phyloP scores from a whole-genome alignment of 2,888 invertebrate species.

The Ormyrus labotus region DNA sequence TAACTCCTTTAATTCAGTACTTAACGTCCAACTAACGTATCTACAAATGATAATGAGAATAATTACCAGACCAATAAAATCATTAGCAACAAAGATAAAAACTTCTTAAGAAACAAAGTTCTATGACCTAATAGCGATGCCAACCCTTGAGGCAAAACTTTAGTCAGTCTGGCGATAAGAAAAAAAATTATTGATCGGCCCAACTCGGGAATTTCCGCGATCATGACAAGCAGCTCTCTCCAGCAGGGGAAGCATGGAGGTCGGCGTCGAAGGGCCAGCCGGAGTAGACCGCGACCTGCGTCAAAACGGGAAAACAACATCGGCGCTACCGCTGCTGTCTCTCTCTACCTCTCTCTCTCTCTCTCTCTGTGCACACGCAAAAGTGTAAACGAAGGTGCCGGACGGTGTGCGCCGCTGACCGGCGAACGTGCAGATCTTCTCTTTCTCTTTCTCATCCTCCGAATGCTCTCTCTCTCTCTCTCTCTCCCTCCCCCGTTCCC shows the following conservation, averaged over 20 bases:
- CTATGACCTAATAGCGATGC: no score
- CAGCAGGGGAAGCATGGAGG: constrained; percentile 16
- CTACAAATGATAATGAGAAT: no score
- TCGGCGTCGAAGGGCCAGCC: background rate
- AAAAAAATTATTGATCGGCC: constrained; percentile 31
- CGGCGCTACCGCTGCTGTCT: constrained; percentile 6
- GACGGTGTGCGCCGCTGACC: constrained; percentile 58
- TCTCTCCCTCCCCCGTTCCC: constrained; percentile 10
- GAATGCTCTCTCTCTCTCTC: constrained; percentile 29
- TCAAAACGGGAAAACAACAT: constrained; percentile 62
- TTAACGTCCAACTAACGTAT: no score
- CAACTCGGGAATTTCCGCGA: constrained; percentile 4
- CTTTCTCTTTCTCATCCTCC: constrained; percentile 38
- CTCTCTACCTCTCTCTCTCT: constrained; percentile 12
- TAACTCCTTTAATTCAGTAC: no score
- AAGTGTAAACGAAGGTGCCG: constrained; percentile 68
- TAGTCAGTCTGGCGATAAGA: no score
- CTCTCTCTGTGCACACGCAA: constrained; percentile 58
- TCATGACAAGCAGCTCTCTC: background rate
- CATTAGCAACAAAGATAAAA: no score
- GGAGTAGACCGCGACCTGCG: constrained; percentile 65
- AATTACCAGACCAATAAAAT: no score
- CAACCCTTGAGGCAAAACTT: no score
- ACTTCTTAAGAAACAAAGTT: no score
- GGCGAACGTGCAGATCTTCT: constrained; percentile 53